Evolutionary conservation across 2,888 invertebrate genomes (phyloP).

Genomic region (Lepas anatifera): DNA sequence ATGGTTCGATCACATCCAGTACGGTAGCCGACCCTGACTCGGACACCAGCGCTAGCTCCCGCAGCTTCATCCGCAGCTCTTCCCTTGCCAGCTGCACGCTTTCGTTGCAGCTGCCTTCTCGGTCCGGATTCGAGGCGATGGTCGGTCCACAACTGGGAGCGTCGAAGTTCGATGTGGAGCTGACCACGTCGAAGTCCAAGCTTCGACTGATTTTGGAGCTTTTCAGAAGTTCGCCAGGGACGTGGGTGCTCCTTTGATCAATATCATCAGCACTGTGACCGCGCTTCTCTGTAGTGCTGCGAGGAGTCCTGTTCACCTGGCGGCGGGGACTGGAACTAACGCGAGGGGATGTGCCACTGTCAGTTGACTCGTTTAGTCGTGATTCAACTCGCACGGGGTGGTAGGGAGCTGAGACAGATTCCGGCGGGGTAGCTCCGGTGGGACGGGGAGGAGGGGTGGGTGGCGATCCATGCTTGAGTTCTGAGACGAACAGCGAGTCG

Average conservation of each 20-base stretch:
- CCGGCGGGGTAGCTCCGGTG: background rate
- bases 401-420: background rate
- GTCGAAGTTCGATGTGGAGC: too few relatives aligned
- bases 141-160: too few relatives aligned
- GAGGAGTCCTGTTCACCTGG: slow-evolving; percentile 28
- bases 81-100: slow-evolving; percentile 2
- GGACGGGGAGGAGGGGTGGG: background rate
- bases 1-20: slow-evolving; percentile 31
- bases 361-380: too few relatives aligned
- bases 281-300: slow-evolving; percentile 30
- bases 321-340: too few relatives aligned
- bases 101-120: background rate
- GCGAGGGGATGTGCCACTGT: background rate
- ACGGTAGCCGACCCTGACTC: slow-evolving; percentile 29
- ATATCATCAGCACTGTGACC: slow-evolving; percentile 28
- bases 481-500: slow-evolving; percentile 18
- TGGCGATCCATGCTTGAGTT: background rate
- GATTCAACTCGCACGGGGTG: too few relatives aligned
- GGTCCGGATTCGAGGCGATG: too few relatives aligned
- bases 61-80: background rate
- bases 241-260: background rate
- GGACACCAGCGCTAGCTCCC: slow-evolving; percentile 22
- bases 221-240: too few relatives aligned
- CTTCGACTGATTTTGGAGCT: slow-evolving; percentile 17
- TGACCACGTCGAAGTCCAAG: background rate